Evolutionary conservation across 1,140 invertebrate genomes (phyloP), one percentile per base, ranked within the genome.

Genomic region (Anastatus disparis): DNA sequence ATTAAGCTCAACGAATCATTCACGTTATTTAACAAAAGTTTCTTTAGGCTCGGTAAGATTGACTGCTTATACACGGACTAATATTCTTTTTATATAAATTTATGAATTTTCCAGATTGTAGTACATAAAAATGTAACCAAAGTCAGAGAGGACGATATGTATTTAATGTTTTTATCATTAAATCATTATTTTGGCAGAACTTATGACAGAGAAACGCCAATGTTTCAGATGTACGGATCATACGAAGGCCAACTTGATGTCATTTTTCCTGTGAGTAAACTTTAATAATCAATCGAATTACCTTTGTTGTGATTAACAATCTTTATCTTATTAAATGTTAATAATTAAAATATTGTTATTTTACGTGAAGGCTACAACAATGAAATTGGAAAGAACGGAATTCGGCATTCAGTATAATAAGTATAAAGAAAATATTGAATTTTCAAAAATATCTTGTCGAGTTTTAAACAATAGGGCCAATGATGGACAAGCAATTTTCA

Each of bases 31-130:
- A 29, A 24, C 58, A 6, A 62, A 62, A 46, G 26, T 44, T 2
- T 44, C 12, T 29, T 27, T 62, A 29, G 59, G 59, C 2, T 63
- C 59, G 42, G 59, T 63, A 48, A 29, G 29, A n/a, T n/a, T n/a
- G n/a, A n/a, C n/a, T n/a, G n/a, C n/a, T n/a, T n/a, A n/a, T n/a
- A n/a, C n/a, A n/a, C n/a, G n/a, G n/a, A n/a, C n/a, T n/a, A n/a
- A n/a, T n/a, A n/a, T n/a, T n/a, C n/a, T n/a, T n/a, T n/a, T n/a
- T n/a, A n/a, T n/a, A n/a, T n/a, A n/a, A n/a, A n/a, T n/a, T n/a
- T n/a, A n/a, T n/a, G n/a, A n/a, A n/a, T 3, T 3, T 46, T 63
- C 12, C 10, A 63, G 59, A 31, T 63, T 63, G 13, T 63, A 7
- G 42, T 48, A 3, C 9, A 31, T 20, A 20, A 63, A 17, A 29